Evolutionary conservation across 2,113 vertebrate species (phyloP).

Genomic region (Poeciliopsis occidentalis): DNA sequence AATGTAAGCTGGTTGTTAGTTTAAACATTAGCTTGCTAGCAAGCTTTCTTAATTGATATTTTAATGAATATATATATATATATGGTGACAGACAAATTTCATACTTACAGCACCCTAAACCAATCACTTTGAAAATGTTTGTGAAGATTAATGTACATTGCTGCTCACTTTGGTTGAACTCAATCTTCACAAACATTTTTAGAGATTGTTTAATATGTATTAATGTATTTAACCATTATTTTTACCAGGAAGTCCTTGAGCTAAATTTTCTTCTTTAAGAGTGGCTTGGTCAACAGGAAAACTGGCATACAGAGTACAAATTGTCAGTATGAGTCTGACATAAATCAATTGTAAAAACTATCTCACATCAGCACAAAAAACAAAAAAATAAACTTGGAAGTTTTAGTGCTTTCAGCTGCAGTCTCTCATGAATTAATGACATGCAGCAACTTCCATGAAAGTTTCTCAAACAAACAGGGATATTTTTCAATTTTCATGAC

Average conservation of each 20-base stretch:
- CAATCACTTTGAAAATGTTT: not conserved
- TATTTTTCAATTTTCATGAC: no score
- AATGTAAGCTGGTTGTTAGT: no score
- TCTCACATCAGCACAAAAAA: not conserved
- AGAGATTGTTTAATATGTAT: not conserved
- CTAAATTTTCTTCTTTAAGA: no score
- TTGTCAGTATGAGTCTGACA: slow-evolving; percentile 9
- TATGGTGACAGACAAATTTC: no score
- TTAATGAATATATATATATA: no score
- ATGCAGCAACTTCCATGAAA: slow-evolving; percentile 23
- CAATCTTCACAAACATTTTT: slow-evolving; percentile 1
- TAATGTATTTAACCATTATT: no score
- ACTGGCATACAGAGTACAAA: no score
- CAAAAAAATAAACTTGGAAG: not conserved
- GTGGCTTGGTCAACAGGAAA: no score
- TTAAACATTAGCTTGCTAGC: no score
- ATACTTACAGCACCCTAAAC: not conserved
- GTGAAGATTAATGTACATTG: not conserved
- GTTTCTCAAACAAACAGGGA: slow-evolving; percentile 13
- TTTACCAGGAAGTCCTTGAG: no score
- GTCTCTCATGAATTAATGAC: slow-evolving; percentile 13
- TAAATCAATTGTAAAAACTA: not conserved
- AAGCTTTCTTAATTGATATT: no score
- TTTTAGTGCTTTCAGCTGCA: slow-evolving; percentile 38
- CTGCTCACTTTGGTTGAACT: not conserved